Base-by-base conservation (phyloP, 2,888 invertebrate species). In the Megaustenia siamemsis region DNA sequence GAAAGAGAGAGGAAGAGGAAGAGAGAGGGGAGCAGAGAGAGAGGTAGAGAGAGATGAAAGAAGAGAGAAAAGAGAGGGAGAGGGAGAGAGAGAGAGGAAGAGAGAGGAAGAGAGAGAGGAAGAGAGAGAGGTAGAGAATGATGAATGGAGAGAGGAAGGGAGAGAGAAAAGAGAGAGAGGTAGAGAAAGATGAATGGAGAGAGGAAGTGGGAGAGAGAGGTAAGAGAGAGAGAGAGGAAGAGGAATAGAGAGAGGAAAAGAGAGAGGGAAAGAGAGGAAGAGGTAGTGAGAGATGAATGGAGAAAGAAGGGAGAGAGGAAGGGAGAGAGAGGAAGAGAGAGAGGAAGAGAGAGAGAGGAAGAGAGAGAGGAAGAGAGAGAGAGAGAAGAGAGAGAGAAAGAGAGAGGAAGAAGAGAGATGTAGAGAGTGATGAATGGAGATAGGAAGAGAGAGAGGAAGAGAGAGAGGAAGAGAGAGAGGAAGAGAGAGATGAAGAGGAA, bases 71-170 rank as follows among this genome's bases (percentile, higher is more conserved):
- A 83, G 86, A 86, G 79, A 79, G 60, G 80, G 80, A 69, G 75
- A 80, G 49, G 35, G 83, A 86, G 83, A 66, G 80, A 83, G 83
- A 73, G 75, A 75, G 83, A 83, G 79, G 68, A 75, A 80, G 83
- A 80, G 79, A 80, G 83, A 80, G 83, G 80, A 76, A 75, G 79
- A 79, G 83, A 80, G 80, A 86, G 86, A 81, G 76, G 81, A 60
- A 80, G 83, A 75, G 75, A 75, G 83, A 77, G 77, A 66, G 76
- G 56, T n/a, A 68, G 24, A 78, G 38, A 21, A n/a, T 6, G 21
- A 18, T 6, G n/a, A n/a, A 10, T 6, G 6, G 56, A 56, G 21
- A 56, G 21, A 18, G 66, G 18, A 21, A 10, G 38, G 32, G 40
- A 28, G 43, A 32, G 56, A 21, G 60, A 32, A n/a, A n/a, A n/a